These are phyloP conservation scores for Rotaria socialis DNA, from an alignment of 2,888 invertebrate species.

Conservation along the genomic window DNA sequence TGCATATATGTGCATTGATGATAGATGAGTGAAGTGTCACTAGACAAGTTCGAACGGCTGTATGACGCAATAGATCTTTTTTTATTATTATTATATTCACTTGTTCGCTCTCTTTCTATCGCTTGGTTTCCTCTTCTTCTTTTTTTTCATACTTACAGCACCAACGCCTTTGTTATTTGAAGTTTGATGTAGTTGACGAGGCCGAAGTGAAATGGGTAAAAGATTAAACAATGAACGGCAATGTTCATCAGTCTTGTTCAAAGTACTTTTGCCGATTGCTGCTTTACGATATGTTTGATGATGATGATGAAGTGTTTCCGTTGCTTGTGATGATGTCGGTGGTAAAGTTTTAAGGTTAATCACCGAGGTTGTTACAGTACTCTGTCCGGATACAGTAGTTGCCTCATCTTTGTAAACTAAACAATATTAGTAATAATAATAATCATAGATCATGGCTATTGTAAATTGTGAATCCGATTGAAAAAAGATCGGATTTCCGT, in stretches of 20 bases:
- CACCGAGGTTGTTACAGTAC: not conserved
- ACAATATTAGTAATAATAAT: not conserved
- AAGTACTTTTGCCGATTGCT: conserved; percentile 1
- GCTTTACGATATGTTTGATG: not conserved
- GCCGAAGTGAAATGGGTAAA: not conserved
- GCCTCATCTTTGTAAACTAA: conserved; percentile 30
- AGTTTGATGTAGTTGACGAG: not conserved
- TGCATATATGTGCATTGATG: not conserved
- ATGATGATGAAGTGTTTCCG: conserved; percentile 7
- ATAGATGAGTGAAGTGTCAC: conserved; percentile 10
- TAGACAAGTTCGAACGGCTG: not conserved
- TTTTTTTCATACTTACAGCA: conserved; percentile 3
- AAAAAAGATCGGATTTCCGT: conserved; percentile 4
- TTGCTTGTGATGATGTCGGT: not conserved
- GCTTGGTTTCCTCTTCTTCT: not conserved
- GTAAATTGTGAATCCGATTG: not conserved
- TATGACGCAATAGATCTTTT: conserved; percentile 15
- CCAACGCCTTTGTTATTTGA: conserved; percentile 7
- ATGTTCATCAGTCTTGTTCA: conserved; percentile 26
- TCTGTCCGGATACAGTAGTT: too few species aligned
- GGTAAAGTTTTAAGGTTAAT: not conserved
- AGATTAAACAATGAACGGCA: conserved; percentile 29
- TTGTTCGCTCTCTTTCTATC: not conserved
- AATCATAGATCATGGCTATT: not conserved
- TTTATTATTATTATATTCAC: not conserved